phyloP scores from a whole-genome alignment of 2,888 invertebrate genomes.

The Nemotelus pantherinus region DNA sequence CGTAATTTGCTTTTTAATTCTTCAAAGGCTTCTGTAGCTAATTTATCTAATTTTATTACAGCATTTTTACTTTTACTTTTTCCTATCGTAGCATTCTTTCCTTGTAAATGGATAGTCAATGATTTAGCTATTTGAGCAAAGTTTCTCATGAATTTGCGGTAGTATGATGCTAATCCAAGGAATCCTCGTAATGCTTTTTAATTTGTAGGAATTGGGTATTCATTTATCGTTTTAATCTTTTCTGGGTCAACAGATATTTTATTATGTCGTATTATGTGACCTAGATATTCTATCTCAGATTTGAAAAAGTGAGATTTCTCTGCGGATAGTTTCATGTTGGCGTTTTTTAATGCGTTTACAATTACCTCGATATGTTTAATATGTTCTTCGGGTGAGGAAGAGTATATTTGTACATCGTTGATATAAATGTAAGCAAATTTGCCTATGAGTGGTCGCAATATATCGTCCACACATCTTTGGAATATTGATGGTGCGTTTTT shows the following conservation, averaged over 20 bases:
- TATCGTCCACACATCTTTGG: neutral
- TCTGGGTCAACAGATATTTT: slow-evolving; percentile 1
- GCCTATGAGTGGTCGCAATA: neutral
- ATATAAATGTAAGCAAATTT: slow-evolving; percentile 9
- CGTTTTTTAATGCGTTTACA: neutral
- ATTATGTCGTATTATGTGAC: neutral
- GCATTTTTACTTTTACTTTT: too few relatives aligned
- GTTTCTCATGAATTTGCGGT: neutral
- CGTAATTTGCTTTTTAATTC: too few relatives aligned
- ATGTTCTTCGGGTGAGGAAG: slow-evolving; percentile 7
- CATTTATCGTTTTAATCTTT: neutral
- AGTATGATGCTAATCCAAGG: neutral
- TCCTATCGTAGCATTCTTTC: too few relatives aligned
- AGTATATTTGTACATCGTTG: too few relatives aligned
- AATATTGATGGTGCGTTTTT: neutral
- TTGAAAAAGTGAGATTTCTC: neutral
- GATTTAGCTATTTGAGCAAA: slow-evolving; percentile 1
- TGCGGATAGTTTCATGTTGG: neutral
- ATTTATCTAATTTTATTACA: too few relatives aligned
- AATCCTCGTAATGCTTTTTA: neutral
- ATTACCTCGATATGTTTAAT: neutral
- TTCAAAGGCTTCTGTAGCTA: too few relatives aligned
- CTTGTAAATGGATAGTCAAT: neutral
- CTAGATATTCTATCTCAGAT: neutral
- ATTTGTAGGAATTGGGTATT: neutral